Conservation (phyloP, 2,797 vertebrate species). For the Gadopsis bispinosus region DNA sequence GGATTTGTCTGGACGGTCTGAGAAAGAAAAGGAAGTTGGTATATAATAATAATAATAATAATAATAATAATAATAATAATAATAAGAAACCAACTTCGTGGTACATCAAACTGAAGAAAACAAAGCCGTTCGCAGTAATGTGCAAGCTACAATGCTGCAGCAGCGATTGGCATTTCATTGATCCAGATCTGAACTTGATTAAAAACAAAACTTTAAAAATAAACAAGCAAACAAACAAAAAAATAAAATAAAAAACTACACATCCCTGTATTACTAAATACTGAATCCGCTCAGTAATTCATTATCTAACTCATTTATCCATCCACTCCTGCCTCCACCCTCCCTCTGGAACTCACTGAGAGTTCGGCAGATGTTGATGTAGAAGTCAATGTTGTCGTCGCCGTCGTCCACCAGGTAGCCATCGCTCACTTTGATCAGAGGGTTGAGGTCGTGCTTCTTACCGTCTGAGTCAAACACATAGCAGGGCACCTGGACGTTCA, state of each 20-base stretch:
- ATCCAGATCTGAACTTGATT: neutral
- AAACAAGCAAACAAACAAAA: too few species aligned
- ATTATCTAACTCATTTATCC: neutral
- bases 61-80: neutral
- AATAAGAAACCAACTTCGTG: neutral
- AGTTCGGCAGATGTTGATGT: conserved; percentile 95
- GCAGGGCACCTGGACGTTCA: conserved; percentile 90
- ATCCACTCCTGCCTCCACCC: neutral
- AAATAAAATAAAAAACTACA: too few species aligned
- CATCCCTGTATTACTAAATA: neutral
- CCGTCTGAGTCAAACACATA: conserved; percentile 88
- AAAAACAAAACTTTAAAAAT: neutral
- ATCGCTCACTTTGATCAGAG: conserved; percentile 88
- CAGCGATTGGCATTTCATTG: neutral
- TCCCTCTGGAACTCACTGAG: conserved; percentile 84
- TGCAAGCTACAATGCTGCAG: neutral
- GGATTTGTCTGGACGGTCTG: conserved; percentile 70
- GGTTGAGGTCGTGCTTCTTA: conserved; percentile 94
- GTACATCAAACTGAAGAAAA: neutral
- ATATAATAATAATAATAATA: neutral
- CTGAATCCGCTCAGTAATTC: neutral
- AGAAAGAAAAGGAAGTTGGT: neutral
- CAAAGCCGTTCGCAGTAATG: neutral
- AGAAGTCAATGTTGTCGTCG: conserved; percentile 86
- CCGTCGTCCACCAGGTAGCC: conserved; percentile 94